These are phyloP conservation scores for Drosophila oshimai DNA, from an alignment of 1,140 invertebrate species.

Conservation along the genomic window DNA sequence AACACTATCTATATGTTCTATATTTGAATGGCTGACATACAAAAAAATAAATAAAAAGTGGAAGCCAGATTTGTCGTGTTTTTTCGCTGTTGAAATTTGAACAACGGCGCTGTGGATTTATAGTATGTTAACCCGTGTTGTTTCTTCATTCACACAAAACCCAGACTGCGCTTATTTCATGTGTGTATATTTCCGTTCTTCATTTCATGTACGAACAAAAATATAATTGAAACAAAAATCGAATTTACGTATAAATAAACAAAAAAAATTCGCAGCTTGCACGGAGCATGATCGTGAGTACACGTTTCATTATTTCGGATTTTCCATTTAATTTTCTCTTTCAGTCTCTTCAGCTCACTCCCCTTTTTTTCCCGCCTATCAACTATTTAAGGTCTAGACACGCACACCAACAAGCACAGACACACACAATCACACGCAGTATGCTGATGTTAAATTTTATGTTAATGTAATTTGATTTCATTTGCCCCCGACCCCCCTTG, in stretches of 20 bases:
- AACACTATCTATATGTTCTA: conserved; percentile 23
- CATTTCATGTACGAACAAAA: conserved; percentile 76
- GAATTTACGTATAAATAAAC: conserved; percentile 28
- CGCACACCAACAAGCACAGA: conserved; percentile 10
- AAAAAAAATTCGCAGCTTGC: conserved; percentile 86
- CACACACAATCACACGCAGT: conserved; percentile 16
- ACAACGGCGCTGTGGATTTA: conserved; percentile 30
- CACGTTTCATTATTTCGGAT: conserved; percentile 80
- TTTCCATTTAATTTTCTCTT: conserved; percentile 58
- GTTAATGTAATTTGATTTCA: conserved; percentile 71
- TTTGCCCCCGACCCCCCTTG: conserved; percentile 3
- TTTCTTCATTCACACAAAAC: conserved; percentile 9
- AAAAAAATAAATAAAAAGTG: neutral
- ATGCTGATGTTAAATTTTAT: conserved; percentile 75
- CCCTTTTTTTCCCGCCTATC: conserved; percentile 20
- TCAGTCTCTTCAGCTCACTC: conserved; percentile 25
- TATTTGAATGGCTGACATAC: conserved; percentile 32
- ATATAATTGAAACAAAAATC: conserved; percentile 45
- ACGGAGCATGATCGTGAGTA: conserved; percentile 93
- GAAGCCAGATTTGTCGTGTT: conserved; percentile 31
- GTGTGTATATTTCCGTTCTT: conserved; percentile 67
- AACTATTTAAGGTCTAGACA: conserved; percentile 51
- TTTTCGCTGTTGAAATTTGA: conserved; percentile 29
- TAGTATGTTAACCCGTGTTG: conserved; percentile 16
- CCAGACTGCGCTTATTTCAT: conserved; percentile 66